Evolutionary conservation across 92 coral and sea anemone species (phyloP).

Genomic region (Porites rus): DNA sequence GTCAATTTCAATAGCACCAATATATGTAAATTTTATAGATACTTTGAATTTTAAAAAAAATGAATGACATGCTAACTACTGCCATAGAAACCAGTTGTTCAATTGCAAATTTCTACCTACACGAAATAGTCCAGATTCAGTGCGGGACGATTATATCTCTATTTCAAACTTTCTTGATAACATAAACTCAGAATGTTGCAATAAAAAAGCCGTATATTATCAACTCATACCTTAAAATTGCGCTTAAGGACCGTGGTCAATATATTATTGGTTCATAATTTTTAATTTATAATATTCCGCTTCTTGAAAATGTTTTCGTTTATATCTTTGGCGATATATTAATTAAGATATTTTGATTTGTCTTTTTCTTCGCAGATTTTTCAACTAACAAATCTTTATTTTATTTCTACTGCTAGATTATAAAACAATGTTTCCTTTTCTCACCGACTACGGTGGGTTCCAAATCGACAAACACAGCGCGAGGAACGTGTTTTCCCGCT

Average conservation of each 20-base stretch:
- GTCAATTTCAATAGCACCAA: too few relatives aligned
- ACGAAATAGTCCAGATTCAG: too few relatives aligned
- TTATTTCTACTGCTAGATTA: neutral
- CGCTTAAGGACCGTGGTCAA: neutral
- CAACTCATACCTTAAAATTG: neutral
- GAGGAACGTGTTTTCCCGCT: slow-evolving; percentile 94
- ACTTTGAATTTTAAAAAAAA: too few relatives aligned
- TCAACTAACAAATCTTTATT: neutral
- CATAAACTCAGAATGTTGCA: too few relatives aligned
- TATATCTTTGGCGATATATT: neutral
- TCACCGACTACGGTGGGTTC: slow-evolving; percentile 96
- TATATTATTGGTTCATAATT: too few relatives aligned
- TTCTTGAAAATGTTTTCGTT: neutral
- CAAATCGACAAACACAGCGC: slow-evolving; percentile 94
- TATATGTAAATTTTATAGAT: too few relatives aligned
- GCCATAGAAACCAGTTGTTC: too few relatives aligned
- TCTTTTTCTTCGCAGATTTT: neutral
- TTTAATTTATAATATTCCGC: neutral
- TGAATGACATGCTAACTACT: too few relatives aligned
- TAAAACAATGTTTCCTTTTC: neutral
- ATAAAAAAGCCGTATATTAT: too few relatives aligned
- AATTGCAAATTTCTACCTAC: too few relatives aligned
- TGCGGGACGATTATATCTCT: too few relatives aligned
- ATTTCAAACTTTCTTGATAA: too few relatives aligned
- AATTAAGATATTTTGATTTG: neutral